Conservation (phyloP, 2,888 invertebrate genomes). For the Pheosia gnoma region DNA sequence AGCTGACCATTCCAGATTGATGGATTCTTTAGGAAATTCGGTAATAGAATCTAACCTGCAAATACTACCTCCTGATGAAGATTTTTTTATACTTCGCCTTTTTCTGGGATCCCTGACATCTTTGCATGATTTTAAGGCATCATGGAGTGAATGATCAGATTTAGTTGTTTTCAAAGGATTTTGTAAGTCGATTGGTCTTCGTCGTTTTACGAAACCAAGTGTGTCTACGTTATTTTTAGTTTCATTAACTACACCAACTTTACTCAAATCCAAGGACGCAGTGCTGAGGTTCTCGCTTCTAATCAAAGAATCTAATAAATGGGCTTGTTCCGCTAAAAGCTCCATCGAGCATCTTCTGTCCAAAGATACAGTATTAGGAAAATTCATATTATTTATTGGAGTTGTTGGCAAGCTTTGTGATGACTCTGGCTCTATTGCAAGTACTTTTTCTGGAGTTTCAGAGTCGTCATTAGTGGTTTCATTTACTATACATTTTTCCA, state of each 20-base stretch:
- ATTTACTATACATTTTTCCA: conserved; percentile 89
- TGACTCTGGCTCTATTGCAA: conserved; percentile 17
- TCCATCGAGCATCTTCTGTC: conserved; percentile 84
- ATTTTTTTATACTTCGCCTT: conserved; percentile 72
- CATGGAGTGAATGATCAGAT: conserved; percentile 76
- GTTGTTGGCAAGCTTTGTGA: conserved; percentile 32
- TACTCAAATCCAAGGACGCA: conserved; percentile 72
- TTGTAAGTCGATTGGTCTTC: conserved; percentile 42
- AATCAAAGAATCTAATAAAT: conserved; percentile 79
- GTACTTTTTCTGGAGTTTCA: conserved; percentile 23
- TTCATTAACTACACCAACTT: conserved; percentile 61
- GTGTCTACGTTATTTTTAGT: conserved; percentile 30
- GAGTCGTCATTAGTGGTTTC: conserved; percentile 75
- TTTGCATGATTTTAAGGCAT: conserved; percentile 57
- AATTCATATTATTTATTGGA: conserved; percentile 24
- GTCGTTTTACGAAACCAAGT: conserved; percentile 39
- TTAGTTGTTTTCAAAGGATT: conserved; percentile 71
- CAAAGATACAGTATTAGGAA: conserved; percentile 51
- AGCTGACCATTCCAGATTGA: conserved; percentile 57
- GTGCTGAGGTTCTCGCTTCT: conserved; percentile 81
- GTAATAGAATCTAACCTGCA: conserved; percentile 75
- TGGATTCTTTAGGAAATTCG: conserved; percentile 66
- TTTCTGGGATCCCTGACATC: conserved; percentile 55
- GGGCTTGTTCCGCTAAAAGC: conserved; percentile 83
- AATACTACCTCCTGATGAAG: conserved; percentile 72